Base-by-base conservation (phyloP, 2,797 vertebrate genomes). In the Eulemur coronatus region DNA sequence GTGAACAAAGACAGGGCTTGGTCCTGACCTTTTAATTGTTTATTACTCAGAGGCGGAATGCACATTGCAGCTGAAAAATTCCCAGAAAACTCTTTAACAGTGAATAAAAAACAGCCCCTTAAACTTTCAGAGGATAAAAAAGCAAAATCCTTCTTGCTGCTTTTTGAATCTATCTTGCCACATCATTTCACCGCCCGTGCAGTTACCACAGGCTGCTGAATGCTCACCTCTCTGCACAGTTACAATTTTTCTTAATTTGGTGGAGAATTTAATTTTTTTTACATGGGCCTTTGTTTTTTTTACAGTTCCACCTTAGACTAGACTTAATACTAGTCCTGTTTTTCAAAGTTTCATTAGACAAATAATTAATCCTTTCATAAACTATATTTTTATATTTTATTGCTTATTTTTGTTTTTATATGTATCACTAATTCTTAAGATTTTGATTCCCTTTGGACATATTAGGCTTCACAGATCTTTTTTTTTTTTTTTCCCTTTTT, bases 331-430 rank as follows among this genome's bases (percentile, higher is more conserved):
- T 10, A 35, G 61, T 35, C 38, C 63, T 75, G 10, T 73, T 73
- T 82, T 46, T n/a, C 46, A 73, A 90, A 84, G 24, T 84, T 55
- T 92, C 28, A 20, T n/a, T 85, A 82, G 38, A 33, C 63, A 63
- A 88, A 7, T 18, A 92, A 86, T 22, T 84, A 86, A 72, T 33
- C 9, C 48, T 87, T 72, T 80, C 26, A 46, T 61, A 91, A 94
- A 95, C 55, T 59, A 5, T 63, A 73, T 52, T 52, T 61, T 72
- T 38, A 75, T 28, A 76, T 70, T 41, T 93, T 65, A 41, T 20
- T 35, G 41, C 20, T 70, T 80, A 24, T 10, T 38, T 75, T 73
- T 73, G 22, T 78, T 41, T 81, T 75, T 63, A 15, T 14, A 57
- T 30, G 7, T 41, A 48, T 52, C 48, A 63, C 14, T 63, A 38